Percentiles rank a stretch among this genome's conserved stretches.
Conservation (phyloP, 2,113 vertebrate genomes). For the Garra rufa region DNA sequence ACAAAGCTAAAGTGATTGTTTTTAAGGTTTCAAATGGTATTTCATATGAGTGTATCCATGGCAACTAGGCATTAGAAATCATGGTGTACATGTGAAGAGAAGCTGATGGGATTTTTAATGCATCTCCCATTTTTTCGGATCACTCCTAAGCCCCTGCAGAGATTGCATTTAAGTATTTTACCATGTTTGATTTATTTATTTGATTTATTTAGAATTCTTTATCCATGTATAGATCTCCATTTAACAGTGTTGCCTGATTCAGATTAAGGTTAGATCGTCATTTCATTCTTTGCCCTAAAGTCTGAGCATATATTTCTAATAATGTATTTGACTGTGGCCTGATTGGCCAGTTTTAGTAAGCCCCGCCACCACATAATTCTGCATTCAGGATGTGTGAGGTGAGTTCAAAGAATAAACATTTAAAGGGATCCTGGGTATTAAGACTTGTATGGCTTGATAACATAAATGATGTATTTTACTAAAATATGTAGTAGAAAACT, state of each 20-base stretch:
- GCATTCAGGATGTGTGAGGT: background rate
- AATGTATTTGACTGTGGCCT: background rate
- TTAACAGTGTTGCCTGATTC: background rate
- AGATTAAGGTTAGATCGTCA: background rate
- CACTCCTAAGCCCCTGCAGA: background rate
- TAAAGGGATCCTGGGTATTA: no score
- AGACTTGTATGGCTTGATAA: no score
- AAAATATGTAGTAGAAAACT: no score
- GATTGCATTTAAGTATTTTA: background rate
- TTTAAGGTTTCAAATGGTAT: background rate
- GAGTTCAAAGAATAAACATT: background rate
- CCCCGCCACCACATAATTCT: background rate
- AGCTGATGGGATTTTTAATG: background rate
- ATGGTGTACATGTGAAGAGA: background rate
- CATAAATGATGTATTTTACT: no score
- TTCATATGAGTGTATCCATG: background rate
- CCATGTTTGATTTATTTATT: background rate
- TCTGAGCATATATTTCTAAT: background rate
- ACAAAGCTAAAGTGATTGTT: background rate
- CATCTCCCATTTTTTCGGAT: background rate
- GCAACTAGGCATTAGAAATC: background rate
- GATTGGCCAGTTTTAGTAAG: background rate
- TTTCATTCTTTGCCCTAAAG: background rate
- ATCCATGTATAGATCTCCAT: background rate
- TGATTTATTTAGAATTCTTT: background rate